phyloP scores from a whole-genome alignment of 2,797 vertebrate species.

The Chloroceryle inda region DNA sequence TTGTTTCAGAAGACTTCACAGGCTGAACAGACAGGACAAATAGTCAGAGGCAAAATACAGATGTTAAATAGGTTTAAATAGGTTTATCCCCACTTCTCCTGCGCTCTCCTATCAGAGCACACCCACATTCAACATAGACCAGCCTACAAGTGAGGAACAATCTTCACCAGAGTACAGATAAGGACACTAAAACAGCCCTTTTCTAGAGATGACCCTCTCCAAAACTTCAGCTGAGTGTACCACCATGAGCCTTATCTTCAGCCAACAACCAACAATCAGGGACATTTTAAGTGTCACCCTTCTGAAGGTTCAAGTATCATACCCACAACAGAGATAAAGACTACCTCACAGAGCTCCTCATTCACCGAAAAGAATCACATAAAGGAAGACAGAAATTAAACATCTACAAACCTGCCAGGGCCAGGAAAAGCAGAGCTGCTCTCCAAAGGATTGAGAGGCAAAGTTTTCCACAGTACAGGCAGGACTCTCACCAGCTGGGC shows the following conservation, averaged over 20 bases:
- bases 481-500: neutral
- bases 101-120: neutral
- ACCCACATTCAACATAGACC: no score
- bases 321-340: neutral
- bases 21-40: neutral
- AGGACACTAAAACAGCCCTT: neutral
- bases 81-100: neutral
- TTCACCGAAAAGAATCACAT: neutral
- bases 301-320: neutral
- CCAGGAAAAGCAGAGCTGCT: neutral
- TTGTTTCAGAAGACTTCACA: neutral
- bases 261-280: no score
- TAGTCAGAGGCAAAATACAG: neutral
- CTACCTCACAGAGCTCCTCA: neutral
- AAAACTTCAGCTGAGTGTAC: neutral
- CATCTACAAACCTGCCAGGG: neutral
- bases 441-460: neutral
- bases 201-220: neutral
- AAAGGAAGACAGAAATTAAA: neutral
- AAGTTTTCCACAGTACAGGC: neutral
- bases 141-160: rapidly evolving
- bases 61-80: neutral
- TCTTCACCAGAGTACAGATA: neutral
- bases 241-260: neutral
- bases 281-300: neutral